Percentiles rank a stretch among this genome's conserved stretches.
Conservation (phyloP, 2,888 invertebrate genomes). For the Lingula anatina region DNA sequence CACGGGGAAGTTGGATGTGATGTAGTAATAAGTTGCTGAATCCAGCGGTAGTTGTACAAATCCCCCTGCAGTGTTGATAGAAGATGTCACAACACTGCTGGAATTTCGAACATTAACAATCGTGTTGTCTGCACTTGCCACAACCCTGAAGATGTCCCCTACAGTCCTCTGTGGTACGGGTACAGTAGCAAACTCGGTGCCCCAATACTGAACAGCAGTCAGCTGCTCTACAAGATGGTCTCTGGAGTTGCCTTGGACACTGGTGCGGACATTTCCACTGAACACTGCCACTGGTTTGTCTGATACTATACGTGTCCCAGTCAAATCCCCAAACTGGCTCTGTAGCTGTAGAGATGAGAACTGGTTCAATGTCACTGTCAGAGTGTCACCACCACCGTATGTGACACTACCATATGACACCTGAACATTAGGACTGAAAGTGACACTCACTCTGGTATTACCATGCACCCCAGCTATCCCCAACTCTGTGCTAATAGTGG, state of each 20-base stretch:
- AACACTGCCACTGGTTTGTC: slow-evolving; percentile 12
- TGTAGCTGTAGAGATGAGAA: slow-evolving; percentile 6
- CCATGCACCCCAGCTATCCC: not conserved
- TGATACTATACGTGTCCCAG: too few relatives aligned
- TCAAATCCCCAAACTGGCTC: slow-evolving; percentile 10
- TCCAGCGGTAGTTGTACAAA: slow-evolving; percentile 12
- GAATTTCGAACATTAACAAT: too few relatives aligned
- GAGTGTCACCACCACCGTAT: slow-evolving; percentile 4
- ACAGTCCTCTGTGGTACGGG: slow-evolving; percentile 27
- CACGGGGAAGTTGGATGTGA: slow-evolving; percentile 17
- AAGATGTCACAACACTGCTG: slow-evolving; percentile 8
- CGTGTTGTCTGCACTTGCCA: slow-evolving; percentile 19
- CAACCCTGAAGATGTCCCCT: slow-evolving; percentile 28
- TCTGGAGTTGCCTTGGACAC: slow-evolving; percentile 19
- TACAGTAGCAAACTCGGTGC: slow-evolving; percentile 27
- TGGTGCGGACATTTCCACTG: slow-evolving; percentile 16
- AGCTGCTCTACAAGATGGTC: slow-evolving; percentile 36
- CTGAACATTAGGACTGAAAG: too few relatives aligned
- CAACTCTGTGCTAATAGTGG: not conserved
- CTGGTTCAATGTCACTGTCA: not conserved
- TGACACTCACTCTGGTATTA: not conserved
- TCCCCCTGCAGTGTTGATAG: slow-evolving; percentile 7
- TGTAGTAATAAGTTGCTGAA: slow-evolving; percentile 11
- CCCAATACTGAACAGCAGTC: slow-evolving; percentile 30
- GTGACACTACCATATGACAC: not conserved